Evolutionary conservation across 2,113 vertebrate species (phyloP).

Genomic region (Poeciliopsis retropinna): DNA sequence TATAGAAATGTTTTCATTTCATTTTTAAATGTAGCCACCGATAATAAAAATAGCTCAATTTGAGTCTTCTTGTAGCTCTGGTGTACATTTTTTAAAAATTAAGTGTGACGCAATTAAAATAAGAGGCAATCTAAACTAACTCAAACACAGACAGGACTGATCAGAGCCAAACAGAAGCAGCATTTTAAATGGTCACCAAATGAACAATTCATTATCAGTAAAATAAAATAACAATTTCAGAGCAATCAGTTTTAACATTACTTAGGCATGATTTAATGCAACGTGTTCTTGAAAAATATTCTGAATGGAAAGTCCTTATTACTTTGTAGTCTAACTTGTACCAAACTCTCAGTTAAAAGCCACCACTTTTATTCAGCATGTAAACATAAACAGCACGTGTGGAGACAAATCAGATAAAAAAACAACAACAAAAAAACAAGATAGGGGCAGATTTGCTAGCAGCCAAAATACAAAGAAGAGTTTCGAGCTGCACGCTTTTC

Average conservation of each 20-base stretch:
- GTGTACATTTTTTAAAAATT: background rate
- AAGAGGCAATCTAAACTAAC: background rate
- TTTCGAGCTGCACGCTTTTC: slow-evolving; percentile 21
- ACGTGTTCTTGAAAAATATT: background rate
- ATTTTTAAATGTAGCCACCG: background rate
- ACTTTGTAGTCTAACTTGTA: no score
- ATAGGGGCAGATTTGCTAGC: slow-evolving; percentile 13
- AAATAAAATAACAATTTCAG: background rate
- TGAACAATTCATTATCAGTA: background rate
- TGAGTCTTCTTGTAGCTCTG: background rate
- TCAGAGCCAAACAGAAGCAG: background rate
- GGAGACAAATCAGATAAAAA: no score
- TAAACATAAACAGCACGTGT: background rate
- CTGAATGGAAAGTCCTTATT: background rate
- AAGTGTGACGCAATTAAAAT: background rate
- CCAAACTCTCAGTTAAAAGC: no score
- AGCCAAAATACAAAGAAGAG: slow-evolving; percentile 19
- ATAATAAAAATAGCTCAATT: no score
- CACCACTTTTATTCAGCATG: no score
- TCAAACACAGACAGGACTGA: background rate
- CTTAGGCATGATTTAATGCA: background rate
- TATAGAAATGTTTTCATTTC: no score
- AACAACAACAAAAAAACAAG: no score
- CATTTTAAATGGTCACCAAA: background rate
- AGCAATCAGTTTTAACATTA: background rate